Evolutionary conservation across 2,113 vertebrate species (phyloP), one percentile per base, ranked within the genome.

Genomic region (Dipodomys spectabilis): DNA sequence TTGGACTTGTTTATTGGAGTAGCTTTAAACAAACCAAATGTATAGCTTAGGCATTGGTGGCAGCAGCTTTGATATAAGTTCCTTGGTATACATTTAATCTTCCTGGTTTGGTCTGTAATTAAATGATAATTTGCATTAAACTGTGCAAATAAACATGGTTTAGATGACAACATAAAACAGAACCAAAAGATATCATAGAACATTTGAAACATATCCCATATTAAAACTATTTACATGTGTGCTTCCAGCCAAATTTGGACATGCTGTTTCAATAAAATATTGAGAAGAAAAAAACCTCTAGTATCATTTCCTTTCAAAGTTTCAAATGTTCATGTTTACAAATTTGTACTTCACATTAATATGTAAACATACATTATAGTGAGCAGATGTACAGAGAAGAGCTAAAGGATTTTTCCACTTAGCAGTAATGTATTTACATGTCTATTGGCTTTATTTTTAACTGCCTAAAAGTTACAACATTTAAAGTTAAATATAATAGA

Each of bases 281-380:
- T 85, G 96, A 97, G 91, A 95, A 91, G 90, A 96, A 97, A 97
- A 97, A 94, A 86, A 95, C 89, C 89, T 12, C 49, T 4, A 23
- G 53, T 91, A 94, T 97, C 87, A 20, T 97, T 95, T 98, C 97
- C 96, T 97, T 85, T 95, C 86, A 95, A 88, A 89, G 96, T 95
- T 97, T 98, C 97, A 96, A 97, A 98, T 94, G 94, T 95, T 97
- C 95, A 32, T 98, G 98, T 98, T 98, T 98, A 98, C 98, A 98
- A 98, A 98, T 98, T 98, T 98, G 97, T 98, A 96, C 97, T 95
- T 97, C 96, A 97, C 97, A 97, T 97, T 98, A 98, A 97, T 98
- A 97, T 93, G 96, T 97, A 98, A 98, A 97, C 95, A 97, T 72
- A 35, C 53, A 0, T 96, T 81, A 98, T 97, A 97, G 97, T 97